Evolutionary conservation across 2,797 vertebrate genomes (phyloP).

Genomic region (Thripadectes ignobilis): DNA sequence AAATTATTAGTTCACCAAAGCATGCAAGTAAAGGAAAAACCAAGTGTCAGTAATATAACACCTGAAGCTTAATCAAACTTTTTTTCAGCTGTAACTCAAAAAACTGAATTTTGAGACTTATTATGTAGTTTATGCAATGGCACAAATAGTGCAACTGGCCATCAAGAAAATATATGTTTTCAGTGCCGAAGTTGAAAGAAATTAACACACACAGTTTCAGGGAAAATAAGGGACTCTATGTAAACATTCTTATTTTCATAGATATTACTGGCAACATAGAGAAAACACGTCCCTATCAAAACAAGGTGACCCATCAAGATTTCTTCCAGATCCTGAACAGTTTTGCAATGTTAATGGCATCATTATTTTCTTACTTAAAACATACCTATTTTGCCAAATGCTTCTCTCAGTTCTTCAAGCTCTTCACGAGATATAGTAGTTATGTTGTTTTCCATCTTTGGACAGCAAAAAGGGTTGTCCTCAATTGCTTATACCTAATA

Average conservation of each 20-base stretch:
- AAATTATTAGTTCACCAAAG: constrained; percentile 12
- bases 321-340: background rate
- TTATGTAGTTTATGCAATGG: background rate
- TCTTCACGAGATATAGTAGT: constrained; percentile 92
- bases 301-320: background rate
- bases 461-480: background rate
- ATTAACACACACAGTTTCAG: background rate
- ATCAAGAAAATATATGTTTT: background rate
- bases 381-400: constrained; percentile 93
- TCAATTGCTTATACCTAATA: constrained; percentile 56
- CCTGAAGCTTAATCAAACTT: background rate
- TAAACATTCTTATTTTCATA: background rate
- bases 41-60: background rate
- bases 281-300: background rate
- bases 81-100: background rate
- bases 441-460: constrained; percentile 85
- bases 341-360: background rate
- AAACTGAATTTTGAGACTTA: background rate
- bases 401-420: constrained; percentile 91
- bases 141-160: background rate
- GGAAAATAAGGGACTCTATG: background rate
- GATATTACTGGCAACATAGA: background rate
- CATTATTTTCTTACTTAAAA: background rate
- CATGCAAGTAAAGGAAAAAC: background rate
- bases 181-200: background rate